Evolutionary conservation across 2,888 invertebrate species (phyloP).

Genomic region (Pogonocherus hispidulus): DNA sequence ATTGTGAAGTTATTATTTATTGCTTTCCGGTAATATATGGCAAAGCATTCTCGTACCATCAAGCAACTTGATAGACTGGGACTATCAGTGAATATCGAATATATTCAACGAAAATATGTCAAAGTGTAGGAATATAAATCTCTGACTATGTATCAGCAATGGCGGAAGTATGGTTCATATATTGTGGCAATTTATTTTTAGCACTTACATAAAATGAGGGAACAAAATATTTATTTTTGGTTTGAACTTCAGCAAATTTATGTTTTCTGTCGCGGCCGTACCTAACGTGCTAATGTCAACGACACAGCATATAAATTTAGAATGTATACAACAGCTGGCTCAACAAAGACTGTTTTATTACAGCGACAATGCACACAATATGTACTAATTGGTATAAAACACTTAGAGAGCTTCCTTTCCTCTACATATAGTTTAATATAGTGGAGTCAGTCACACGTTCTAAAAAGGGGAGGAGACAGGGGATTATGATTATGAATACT

Average conservation of each 20-base stretch:
- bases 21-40: too few species aligned
- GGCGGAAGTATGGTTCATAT: neutral
- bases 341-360: neutral
- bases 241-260: conserved; percentile 23
- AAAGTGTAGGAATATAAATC: too few species aligned
- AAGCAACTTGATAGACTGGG: too few species aligned
- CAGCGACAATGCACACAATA: neutral
- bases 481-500: too few species aligned
- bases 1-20: too few species aligned
- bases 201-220: conserved; percentile 15
- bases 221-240: conserved; percentile 34
- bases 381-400: neutral
- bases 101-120: too few species aligned
- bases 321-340: conserved; percentile 10
- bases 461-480: too few species aligned
- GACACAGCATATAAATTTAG: conserved; percentile 36
- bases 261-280: conserved; percentile 17
- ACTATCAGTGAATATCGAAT: too few species aligned
- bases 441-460: neutral
- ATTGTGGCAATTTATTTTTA: conserved; percentile 7
- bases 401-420: neutral
- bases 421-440: neutral
- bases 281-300: conserved; percentile 27
- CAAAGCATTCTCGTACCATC: too few species aligned
- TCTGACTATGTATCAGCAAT: too few species aligned